Base-by-base conservation (phyloP, 2,888 invertebrate species). In the Orthosia gracilis region DNA sequence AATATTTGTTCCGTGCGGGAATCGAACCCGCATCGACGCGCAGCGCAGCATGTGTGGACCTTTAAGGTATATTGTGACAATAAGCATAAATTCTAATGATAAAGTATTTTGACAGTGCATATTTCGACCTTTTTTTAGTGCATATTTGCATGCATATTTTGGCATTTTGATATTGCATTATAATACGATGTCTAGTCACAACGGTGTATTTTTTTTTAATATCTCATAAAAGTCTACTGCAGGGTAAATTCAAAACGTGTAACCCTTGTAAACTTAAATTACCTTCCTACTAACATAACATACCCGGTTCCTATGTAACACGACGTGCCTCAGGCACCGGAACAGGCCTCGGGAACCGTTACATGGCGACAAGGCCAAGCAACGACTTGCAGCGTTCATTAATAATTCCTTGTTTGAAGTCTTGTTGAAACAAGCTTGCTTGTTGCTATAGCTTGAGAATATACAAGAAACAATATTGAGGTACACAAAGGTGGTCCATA, bases 401-500 rank as follows among this genome's bases (percentile, higher is more conserved):
- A 75, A 45, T 74, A 59, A 81, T 74, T 59, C 59, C 47, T 17
- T 79, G 52, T 74, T 72, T 40, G 49, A 59, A 50, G 13, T 71
- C 31, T 52, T 80, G 31, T 11, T 67, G 31, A n/a, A 57, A 50
- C 18, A 21, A 18, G 23, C 17, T 17, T 70, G 31, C 15, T 31
- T 40, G n/a, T 40, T 50, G 47, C 12, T 26, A 18, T 11, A 4
- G 49, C 15, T 49, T 40, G 23, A 21, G 15, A 55, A 23, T 55
- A 7, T 9, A 47, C 45, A 47, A 21, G 26, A 21, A 47, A 18
- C 31, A 17, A 18, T n/a, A n/a, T 15, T 61, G 4, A 59, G 40
- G 63, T 49, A 4, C 3, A 13, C 21, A 21, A 15, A 21, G 45
- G 26, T 40, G 9, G 40, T 40, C 9, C 40, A 9, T 40, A 40